phyloP scores from a whole-genome alignment of 2,797 vertebrate species.

The Helostoma temminkii region DNA sequence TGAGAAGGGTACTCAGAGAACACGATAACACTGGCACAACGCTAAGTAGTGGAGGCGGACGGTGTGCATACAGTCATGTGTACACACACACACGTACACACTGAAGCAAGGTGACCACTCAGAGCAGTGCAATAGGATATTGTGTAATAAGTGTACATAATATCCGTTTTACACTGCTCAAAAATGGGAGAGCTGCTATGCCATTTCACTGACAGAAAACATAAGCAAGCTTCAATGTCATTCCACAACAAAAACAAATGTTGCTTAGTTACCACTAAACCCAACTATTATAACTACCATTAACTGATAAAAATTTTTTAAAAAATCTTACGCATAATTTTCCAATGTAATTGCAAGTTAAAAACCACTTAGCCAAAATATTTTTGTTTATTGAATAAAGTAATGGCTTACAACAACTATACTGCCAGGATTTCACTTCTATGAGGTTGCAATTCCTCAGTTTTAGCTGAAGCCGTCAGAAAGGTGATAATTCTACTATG shows the following conservation, averaged over 20 bases:
- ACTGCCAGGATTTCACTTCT: too few species aligned
- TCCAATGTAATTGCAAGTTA: too few species aligned
- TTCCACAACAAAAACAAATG: background rate
- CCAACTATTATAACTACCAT: background rate
- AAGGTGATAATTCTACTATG: too few species aligned
- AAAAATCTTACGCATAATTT: too few species aligned
- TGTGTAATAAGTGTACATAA: slow-evolving; percentile 55
- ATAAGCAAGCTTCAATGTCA: background rate
- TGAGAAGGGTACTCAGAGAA: slow-evolving; percentile 59
- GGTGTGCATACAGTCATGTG: slow-evolving; percentile 35
- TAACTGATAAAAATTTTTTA: too few species aligned
- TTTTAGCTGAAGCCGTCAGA: too few species aligned
- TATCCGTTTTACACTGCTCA: slow-evolving; percentile 27
- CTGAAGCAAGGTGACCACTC: slow-evolving; percentile 51
- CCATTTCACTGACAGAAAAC: background rate
- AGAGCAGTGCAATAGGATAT: slow-evolving; percentile 55
- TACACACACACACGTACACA: slow-evolving; percentile 26
- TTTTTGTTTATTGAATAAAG: too few species aligned
- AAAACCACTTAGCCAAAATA: too few species aligned
- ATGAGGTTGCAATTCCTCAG: too few species aligned
- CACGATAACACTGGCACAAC: slow-evolving; percentile 58
- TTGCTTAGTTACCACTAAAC: background rate
- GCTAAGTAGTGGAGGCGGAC: slow-evolving; percentile 75
- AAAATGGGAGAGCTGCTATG: slow-evolving; percentile 7
- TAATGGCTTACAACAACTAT: too few species aligned